Conservation (phyloP, 2,797 vertebrate species). For the Odontamblyopus rebecca region DNA sequence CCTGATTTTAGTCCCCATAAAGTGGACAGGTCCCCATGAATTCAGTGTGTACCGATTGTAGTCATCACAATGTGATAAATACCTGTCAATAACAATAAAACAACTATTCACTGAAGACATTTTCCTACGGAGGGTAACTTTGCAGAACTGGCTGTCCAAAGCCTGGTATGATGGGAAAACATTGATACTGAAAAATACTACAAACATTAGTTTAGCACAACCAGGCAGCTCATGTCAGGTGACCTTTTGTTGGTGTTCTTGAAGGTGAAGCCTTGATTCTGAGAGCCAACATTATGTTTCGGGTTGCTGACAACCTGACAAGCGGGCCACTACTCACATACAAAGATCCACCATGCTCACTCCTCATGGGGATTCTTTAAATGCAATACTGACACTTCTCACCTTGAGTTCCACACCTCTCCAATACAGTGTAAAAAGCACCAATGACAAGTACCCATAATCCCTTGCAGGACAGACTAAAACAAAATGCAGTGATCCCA, state of each 20-base stretch:
- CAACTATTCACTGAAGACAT: neutral
- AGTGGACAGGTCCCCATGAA: too few relatives aligned
- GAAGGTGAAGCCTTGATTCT: slow-evolving; percentile 13
- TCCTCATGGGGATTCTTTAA: slow-evolving; percentile 22
- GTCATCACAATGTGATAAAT: too few relatives aligned
- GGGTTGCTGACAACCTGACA: slow-evolving; percentile 19
- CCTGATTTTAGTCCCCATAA: too few relatives aligned
- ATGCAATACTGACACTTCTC: slow-evolving; percentile 41
- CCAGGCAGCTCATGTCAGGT: slow-evolving; percentile 7
- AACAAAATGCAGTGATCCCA: slow-evolving; percentile 22
- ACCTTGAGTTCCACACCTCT: slow-evolving; percentile 28
- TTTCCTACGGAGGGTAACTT: neutral
- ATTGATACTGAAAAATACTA: slow-evolving; percentile 7
- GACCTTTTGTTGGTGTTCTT: slow-evolving; percentile 27
- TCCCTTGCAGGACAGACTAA: slow-evolving; percentile 17
- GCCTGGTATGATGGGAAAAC: slow-evolving; percentile 7
- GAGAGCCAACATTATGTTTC: slow-evolving; percentile 33
- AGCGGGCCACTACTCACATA: slow-evolving; percentile 19
- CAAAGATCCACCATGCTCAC: slow-evolving; percentile 21
- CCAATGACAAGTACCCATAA: slow-evolving; percentile 14
- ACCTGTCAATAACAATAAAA: neutral
- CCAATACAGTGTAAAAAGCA: slow-evolving; percentile 12
- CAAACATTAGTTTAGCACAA: slow-evolving; percentile 17
- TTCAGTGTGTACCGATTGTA: too few relatives aligned
- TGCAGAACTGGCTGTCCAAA: slow-evolving; percentile 10